phyloP scores from a whole-genome alignment of 2,888 invertebrate species.

The Eupithecia tripunctaria region DNA sequence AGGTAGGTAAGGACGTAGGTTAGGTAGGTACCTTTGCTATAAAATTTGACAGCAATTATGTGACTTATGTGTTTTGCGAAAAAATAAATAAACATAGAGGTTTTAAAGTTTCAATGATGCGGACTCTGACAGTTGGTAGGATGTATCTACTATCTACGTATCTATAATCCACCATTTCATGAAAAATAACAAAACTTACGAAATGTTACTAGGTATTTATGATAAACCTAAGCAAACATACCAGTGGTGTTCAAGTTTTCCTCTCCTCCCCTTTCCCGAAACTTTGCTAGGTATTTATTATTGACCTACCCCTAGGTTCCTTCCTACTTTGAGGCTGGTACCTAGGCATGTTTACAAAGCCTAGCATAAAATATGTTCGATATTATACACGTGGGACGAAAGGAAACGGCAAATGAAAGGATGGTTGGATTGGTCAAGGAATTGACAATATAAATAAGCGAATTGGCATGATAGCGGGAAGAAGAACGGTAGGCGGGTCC shows the following conservation, averaged over 20 bases:
- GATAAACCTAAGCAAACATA: not conserved
- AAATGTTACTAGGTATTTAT: not conserved
- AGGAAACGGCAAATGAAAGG: not conserved
- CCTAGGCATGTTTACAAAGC: not conserved
- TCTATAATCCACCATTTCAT: not conserved
- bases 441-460: too few species aligned
- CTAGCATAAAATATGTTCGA: not conserved
- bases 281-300: too few species aligned
- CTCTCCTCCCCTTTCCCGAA: not conserved
- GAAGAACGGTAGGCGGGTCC: not conserved
- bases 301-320: too few species aligned
- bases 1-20: not conserved
- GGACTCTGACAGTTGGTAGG: not conserved
- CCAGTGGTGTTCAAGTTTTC: not conserved
- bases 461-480: not conserved
- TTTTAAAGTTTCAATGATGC: too few species aligned
- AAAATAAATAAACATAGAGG: too few species aligned
- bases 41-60: not conserved
- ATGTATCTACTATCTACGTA: not conserved
- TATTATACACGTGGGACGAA: not conserved
- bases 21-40: not conserved
- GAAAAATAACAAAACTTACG: not conserved
- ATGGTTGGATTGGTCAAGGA: not conserved
- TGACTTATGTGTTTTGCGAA: too few species aligned
- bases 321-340: not conserved